Percentiles rank a stretch among this genome's conserved stretches.
Conservation (phyloP, 2,797 vertebrate genomes). For the Phylloscopus collybita region DNA sequence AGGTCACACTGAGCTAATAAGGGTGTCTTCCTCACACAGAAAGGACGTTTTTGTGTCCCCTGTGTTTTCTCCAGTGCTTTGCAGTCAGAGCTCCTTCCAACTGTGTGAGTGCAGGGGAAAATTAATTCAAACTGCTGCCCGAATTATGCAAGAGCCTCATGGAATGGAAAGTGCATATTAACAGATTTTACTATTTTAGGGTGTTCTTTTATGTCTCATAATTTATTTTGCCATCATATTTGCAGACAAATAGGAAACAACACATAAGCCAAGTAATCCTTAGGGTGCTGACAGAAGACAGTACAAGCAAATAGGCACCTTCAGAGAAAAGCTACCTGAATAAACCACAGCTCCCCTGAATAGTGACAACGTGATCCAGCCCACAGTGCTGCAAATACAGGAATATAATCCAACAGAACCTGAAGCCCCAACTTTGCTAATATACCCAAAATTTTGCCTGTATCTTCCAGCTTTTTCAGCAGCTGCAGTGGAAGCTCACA, state of each 20-base stretch:
- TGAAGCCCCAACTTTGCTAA: not conserved
- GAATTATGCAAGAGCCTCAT: constrained; percentile 18
- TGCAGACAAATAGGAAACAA: constrained; percentile 40
- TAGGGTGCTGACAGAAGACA: not conserved
- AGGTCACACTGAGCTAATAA: constrained; percentile 30
- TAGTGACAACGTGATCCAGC: not conserved
- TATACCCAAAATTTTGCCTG: not conserved
- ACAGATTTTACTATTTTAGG: constrained; percentile 44
- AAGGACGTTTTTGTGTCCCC: not conserved
- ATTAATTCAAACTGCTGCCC: constrained; percentile 38
- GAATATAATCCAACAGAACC: not conserved
- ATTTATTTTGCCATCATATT: constrained; percentile 31
- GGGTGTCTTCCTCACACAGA: not conserved
- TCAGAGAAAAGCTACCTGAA: not conserved
- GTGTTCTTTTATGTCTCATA: not conserved
- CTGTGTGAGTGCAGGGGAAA: constrained; percentile 6
- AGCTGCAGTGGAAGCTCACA: not conserved
- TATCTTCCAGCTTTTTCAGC: not conserved
- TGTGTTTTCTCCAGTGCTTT: not conserved
- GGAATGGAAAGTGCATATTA: constrained; percentile 26
- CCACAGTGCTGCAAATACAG: not conserved
- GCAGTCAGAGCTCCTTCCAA: constrained; percentile 31
- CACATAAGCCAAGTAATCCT: not conserved
- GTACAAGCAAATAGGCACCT: not conserved
- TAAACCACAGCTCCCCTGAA: not conserved